Base-by-base conservation (phyloP, 2,797 vertebrate genomes). In the Threskiornis aethiopicus region DNA sequence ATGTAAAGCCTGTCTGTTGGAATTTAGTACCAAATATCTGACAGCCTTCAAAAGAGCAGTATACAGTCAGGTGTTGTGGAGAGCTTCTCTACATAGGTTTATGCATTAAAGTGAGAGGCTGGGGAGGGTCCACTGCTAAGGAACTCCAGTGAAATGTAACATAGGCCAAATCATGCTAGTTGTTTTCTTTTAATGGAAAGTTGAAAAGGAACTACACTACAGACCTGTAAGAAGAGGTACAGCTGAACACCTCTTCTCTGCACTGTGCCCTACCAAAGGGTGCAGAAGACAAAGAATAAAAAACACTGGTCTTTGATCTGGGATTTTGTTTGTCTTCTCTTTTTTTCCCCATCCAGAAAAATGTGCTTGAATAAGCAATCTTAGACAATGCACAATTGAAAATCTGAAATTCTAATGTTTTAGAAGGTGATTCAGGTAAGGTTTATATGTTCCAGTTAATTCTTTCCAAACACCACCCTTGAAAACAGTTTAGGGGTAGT, bases 51-150 rank as follows among this genome's bases (percentile, higher is more conserved):
- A 7, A 75, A 59, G 2, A 22, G 11, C 9, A 37, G 20, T 33
- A 26, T 42, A 26, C 14, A 4, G 16, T 54, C 10, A 16, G 7
- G 13, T 42, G 21, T 10, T 46, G 15, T 41, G 16, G 22, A 72
- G 8, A 47, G 5, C 13, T 67, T 37, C 47, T 55, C 26, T 67
- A 6, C 5, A 8, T 12, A 58, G 13, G 3, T n/a, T 4, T 75
- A 24, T 5, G 29, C 20, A 4, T 7, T 37, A 44, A 64, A 64
- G 26, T 28, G 25, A 51, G 13, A 57, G 3, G 12, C 17, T 41
- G 10, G 8, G 26, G 11, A 59, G 16, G 5, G 13, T 11, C 0
- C 0, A 21, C 11, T 35, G 33, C 14, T 39, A 35, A 73, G 28
- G 22, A 54, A n/a, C 3, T 24, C 19, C 35, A 58, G 9, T 66